Percentiles rank a stretch among this genome's conserved stretches.
Conservation (phyloP, 30 jellyfish, hydroid and myxozoan genomes). For the Pseudorhiza aurosa region DNA sequence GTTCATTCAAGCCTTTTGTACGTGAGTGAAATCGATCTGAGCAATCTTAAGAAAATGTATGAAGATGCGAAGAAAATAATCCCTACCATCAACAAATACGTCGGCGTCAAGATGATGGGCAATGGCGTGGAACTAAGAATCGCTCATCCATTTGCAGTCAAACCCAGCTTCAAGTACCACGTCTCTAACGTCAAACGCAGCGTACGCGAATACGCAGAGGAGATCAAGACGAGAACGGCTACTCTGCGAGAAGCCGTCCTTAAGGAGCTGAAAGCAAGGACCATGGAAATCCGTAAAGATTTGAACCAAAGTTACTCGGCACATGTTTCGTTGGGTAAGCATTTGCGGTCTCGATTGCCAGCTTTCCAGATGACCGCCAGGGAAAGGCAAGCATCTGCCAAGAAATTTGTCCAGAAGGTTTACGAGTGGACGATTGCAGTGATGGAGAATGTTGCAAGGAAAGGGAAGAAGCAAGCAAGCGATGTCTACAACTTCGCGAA, state of each 20-base stretch:
- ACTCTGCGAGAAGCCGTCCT: slow-evolving; percentile 25
- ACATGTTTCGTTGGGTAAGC: slow-evolving; percentile 44
- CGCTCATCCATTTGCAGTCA: slow-evolving; percentile 60
- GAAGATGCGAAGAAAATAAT: slow-evolving; percentile 16
- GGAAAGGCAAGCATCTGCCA: background rate
- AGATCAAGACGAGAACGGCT: slow-evolving; percentile 21
- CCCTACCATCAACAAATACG: slow-evolving; percentile 63
- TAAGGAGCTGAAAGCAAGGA: slow-evolving; percentile 45
- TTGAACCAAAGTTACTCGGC: slow-evolving; percentile 57
- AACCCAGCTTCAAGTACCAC: slow-evolving; percentile 75
- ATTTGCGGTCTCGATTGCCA: slow-evolving; percentile 23
- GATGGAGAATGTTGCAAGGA: background rate
- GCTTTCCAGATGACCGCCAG: background rate
- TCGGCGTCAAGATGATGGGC: slow-evolving; percentile 19
- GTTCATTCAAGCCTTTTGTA: slow-evolving; percentile 53
- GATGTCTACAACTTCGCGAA: slow-evolving; percentile 1
- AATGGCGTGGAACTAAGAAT: slow-evolving; percentile 55
- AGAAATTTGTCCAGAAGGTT: background rate
- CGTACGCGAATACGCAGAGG: slow-evolving; percentile 22
- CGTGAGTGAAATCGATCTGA: slow-evolving; percentile 68
- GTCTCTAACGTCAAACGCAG: slow-evolving; percentile 12
- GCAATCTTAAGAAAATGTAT: slow-evolving; percentile 4
- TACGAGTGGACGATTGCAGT: background rate
- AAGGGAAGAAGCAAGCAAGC: background rate
- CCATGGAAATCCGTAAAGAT: slow-evolving; percentile 65